These are phyloP conservation scores for Platysternon megacephalum DNA, from an alignment of 2,113 vertebrate genomes.

Conservation along the genomic window DNA sequence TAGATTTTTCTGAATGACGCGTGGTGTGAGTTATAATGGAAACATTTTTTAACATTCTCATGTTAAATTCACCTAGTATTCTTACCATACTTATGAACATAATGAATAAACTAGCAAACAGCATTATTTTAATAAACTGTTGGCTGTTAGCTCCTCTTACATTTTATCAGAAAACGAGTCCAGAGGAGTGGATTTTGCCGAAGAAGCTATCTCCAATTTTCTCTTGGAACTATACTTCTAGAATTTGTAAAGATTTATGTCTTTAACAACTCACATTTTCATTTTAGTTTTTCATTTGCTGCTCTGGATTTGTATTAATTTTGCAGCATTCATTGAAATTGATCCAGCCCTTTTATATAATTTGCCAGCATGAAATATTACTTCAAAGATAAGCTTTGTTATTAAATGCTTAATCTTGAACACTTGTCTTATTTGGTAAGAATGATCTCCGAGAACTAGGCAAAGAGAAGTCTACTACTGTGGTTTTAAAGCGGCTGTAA, in stretches of 20 bases:
- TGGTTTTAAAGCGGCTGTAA: slow-evolving; percentile 54
- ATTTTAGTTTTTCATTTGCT: slow-evolving; percentile 35
- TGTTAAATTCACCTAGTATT: background rate
- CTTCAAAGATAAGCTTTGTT: slow-evolving; percentile 68
- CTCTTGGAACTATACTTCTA: background rate
- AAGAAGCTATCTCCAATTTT: slow-evolving; percentile 44
- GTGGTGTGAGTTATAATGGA: slow-evolving; percentile 5
- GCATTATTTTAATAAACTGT: background rate
- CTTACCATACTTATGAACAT: background rate
- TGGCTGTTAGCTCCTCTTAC: background rate
- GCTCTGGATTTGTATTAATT: slow-evolving; percentile 38
- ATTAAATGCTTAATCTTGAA: slow-evolving; percentile 66
- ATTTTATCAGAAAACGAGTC: background rate
- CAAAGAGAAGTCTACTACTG: slow-evolving; percentile 51
- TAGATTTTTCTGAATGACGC: background rate
- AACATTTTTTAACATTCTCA: background rate
- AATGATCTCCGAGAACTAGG: slow-evolving; percentile 56
- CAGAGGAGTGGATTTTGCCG: slow-evolving; percentile 26
- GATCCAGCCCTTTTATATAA: slow-evolving; percentile 20
- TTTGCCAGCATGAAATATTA: slow-evolving; percentile 63
- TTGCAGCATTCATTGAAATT: slow-evolving; percentile 46
- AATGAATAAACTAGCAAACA: background rate
- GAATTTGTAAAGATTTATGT: slow-evolving; percentile 48
- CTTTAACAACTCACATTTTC: slow-evolving; percentile 43
- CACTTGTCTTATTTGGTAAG: slow-evolving; percentile 62